phyloP scores from a whole-genome alignment of 2,888 invertebrate species.

The Drosophila melanosoma region DNA sequence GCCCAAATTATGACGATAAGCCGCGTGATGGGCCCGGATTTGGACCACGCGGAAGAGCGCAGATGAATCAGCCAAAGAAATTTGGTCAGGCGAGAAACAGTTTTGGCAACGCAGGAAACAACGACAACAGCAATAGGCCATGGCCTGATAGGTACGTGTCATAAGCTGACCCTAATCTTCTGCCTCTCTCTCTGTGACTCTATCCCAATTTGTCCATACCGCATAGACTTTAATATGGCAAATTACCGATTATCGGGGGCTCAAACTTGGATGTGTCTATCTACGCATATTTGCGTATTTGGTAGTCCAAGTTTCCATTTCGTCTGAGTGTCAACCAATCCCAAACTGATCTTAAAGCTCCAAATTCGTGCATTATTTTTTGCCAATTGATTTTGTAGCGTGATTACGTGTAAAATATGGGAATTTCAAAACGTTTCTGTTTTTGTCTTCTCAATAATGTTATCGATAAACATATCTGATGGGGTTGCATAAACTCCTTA shows the following conservation, averaged over 20 bases:
- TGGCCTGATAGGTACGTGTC: conserved; percentile 74
- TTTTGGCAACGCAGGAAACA: conserved; percentile 34
- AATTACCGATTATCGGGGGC: background rate
- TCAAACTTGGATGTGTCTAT: background rate
- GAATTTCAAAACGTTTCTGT: background rate
- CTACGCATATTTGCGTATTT: background rate
- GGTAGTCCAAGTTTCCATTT: background rate
- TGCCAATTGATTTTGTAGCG: background rate
- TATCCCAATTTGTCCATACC: background rate
- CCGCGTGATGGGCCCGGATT: conserved; percentile 29
- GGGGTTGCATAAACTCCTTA: background rate
- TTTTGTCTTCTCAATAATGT: background rate
- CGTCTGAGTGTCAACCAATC: conserved; percentile 1
- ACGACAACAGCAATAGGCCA: conserved; percentile 44
- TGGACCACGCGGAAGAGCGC: conserved; percentile 27
- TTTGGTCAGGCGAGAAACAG: conserved; percentile 35
- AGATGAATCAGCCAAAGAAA: conserved; percentile 25
- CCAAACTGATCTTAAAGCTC: background rate
- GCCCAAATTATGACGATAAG: conserved; percentile 43
- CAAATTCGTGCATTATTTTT: background rate
- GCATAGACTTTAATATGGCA: background rate
- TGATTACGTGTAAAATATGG: background rate
- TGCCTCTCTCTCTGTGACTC: background rate
- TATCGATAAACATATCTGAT: background rate
- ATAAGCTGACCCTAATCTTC: conserved; percentile 2